phyloP scores from a whole-genome alignment of 53 echinoderm and acorn worm species.

The Luidia sarsii region DNA sequence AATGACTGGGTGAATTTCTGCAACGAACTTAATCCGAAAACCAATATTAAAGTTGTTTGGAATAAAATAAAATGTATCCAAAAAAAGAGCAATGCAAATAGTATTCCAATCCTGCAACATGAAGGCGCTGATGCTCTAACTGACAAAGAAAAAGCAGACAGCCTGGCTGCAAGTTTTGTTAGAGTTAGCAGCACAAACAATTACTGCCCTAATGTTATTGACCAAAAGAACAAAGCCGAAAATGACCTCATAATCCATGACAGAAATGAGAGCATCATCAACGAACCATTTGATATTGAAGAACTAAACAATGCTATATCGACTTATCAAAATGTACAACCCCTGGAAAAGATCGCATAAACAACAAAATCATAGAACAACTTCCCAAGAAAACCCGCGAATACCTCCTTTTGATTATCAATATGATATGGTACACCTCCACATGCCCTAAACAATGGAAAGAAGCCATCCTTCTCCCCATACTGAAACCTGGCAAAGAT shows the following conservation, averaged over 20 bases:
- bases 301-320: conserved; percentile 1
- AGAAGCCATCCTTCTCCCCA: no score
- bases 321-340: conserved; percentile 12
- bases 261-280: neutral
- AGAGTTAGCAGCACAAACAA: conserved; percentile 10
- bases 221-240: neutral
- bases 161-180: neutral
- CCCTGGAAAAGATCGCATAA: conserved; percentile 19
- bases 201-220: neutral
- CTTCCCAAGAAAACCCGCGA: neutral
- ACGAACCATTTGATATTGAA: neutral
- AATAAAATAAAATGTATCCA: neutral
- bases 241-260: neutral
- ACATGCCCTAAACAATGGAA: conserved; percentile 3
- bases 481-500: neutral
- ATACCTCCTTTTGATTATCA: neutral
- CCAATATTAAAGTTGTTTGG: neutral
- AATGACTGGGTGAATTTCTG: conserved; percentile 15
- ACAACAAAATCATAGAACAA: neutral
- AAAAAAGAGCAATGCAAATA: neutral
- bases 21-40: neutral
- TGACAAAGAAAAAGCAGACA: neutral
- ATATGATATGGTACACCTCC: neutral
- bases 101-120: neutral
- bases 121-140: neutral